Evolutionary conservation across 2,888 invertebrate genomes (phyloP).

Genomic region (Lingula anatina): DNA sequence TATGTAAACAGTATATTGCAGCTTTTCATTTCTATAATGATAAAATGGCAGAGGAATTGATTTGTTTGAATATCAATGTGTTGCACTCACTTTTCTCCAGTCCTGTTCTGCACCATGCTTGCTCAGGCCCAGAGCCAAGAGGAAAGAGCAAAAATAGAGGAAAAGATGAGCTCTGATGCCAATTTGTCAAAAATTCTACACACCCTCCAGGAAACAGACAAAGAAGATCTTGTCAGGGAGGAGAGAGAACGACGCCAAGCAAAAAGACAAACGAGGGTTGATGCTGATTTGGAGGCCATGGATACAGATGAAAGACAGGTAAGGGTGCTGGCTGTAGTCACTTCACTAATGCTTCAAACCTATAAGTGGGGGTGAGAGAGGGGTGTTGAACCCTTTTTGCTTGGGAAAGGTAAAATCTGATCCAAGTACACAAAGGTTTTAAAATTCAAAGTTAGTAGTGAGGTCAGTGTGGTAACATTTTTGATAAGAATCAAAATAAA

Average conservation of each 20-base stretch:
- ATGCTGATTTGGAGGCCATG: slow-evolving; percentile 45
- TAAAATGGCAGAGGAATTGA: no score
- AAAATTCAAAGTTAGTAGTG: no score
- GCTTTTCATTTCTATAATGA: no score
- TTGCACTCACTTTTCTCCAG: slow-evolving; percentile 58
- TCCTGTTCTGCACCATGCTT: slow-evolving; percentile 91
- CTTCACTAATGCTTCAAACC: no score
- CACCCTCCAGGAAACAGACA: slow-evolving; percentile 66
- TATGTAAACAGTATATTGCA: no score
- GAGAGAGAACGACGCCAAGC: slow-evolving; percentile 54
- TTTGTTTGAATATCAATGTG: background rate
- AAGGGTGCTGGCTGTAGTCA: background rate
- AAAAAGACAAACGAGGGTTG: slow-evolving; percentile 38
- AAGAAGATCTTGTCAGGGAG: slow-evolving; percentile 49
- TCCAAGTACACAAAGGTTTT: no score
- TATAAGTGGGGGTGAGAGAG: no score
- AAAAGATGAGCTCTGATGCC: slow-evolving; percentile 83
- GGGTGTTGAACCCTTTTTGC: no score
- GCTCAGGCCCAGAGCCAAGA: slow-evolving; percentile 91
- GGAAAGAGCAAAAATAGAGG: slow-evolving; percentile 80
- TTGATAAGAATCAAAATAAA: no score
- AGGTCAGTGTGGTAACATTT: no score
- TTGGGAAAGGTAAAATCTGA: no score
- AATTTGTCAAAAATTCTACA: slow-evolving; percentile 73
- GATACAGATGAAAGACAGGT: slow-evolving; percentile 32